phyloP scores from a whole-genome alignment of 2,797 vertebrate species.

The Sebastes iracundus region DNA sequence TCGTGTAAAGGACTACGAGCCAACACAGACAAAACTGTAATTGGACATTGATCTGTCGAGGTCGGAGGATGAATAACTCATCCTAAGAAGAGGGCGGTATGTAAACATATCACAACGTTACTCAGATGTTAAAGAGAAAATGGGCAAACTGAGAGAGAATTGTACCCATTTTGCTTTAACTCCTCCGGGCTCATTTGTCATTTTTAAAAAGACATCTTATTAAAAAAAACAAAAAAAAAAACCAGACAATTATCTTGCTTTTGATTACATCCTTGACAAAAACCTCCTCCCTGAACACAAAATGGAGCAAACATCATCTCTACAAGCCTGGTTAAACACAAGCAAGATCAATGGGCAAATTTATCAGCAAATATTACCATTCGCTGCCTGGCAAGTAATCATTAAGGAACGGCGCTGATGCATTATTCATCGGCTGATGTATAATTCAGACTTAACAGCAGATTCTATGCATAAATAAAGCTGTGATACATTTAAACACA shows the following conservation, averaged over 20 bases:
- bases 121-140: constrained; percentile 16
- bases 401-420: constrained; percentile 82
- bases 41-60: constrained; percentile 69
- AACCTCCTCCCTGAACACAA: constrained; percentile 33
- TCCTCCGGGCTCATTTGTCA: constrained; percentile 32
- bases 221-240: neutral
- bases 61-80: constrained; percentile 59
- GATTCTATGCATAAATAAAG: constrained; percentile 89
- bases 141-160: constrained; percentile 8
- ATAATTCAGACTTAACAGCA: constrained; percentile 88
- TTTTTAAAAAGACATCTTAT: constrained; percentile 47
- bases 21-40: constrained; percentile 61
- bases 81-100: constrained; percentile 13
- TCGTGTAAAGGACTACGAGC: constrained; percentile 36
- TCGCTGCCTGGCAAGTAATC: constrained; percentile 82
- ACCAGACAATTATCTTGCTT: constrained; percentile 51
- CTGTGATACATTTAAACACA: constrained; percentile 82
- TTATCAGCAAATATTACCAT: constrained; percentile 85
- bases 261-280: constrained; percentile 44
- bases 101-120: constrained; percentile 17
- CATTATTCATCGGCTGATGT: constrained; percentile 86
- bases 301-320: constrained; percentile 51
- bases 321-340: constrained; percentile 75
- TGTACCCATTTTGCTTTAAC: constrained; percentile 22
- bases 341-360: constrained; percentile 83